A percentile compares a stretch with the other conserved stretches of the same genome.
These are phyloP conservation scores for Hyperoplus immaculatus DNA, from an alignment of 2,797 vertebrate species.

Conservation along the genomic window DNA sequence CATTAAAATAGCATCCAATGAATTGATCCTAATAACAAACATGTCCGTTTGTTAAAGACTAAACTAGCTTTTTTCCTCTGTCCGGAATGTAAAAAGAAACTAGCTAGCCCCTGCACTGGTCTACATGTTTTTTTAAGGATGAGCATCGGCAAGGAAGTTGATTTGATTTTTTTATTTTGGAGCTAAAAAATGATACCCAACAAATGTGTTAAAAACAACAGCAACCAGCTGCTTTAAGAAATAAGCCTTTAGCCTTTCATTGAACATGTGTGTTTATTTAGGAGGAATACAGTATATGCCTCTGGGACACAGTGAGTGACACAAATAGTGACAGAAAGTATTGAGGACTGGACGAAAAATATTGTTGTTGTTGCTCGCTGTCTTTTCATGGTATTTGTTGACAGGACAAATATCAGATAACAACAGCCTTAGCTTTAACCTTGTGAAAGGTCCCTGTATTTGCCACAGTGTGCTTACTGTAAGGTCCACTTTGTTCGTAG, in stretches of 20 bases:
- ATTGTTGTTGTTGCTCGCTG: not conserved
- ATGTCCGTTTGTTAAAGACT: conserved; percentile 7
- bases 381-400: conserved; percentile 6
- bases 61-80: conserved; percentile 14
- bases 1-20: not conserved
- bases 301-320: not conserved
- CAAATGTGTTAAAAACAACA: not conserved
- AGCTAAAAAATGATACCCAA: not conserved
- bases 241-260: not conserved
- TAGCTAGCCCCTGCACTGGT: not conserved
- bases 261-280: not conserved
- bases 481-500: not conserved
- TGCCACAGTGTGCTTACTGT: conserved; percentile 17
- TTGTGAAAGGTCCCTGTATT: not conserved
- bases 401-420: not conserved
- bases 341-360: not conserved
- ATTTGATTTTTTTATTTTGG: conserved; percentile 3
- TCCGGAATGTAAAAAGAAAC: conserved; percentile 8
- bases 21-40: conserved; percentile 5
- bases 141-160: not conserved
- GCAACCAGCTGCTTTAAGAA: not conserved
- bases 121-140: not conserved
- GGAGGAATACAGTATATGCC: not conserved
- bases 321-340: not conserved
- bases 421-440: conserved; percentile 4